phyloP scores from a whole-genome alignment of 2,888 invertebrate species.

The Mechanitis mazaeus region DNA sequence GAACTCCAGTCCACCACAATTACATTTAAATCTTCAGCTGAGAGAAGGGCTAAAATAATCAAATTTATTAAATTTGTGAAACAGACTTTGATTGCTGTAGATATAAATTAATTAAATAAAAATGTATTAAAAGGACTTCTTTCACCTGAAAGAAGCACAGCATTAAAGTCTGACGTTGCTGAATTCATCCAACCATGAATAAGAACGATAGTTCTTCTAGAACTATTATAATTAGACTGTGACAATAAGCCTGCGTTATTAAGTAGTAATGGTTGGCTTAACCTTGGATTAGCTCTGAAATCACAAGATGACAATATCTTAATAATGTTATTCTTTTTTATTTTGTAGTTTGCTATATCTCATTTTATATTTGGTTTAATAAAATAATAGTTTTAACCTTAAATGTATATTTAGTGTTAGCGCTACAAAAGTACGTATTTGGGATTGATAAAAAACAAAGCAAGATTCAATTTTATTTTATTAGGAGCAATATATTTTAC shows the following conservation, averaged over 20 bases:
- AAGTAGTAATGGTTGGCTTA: constrained; percentile 47
- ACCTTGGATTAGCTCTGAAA: constrained; percentile 46
- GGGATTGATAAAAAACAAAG: no score
- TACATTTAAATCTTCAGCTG: constrained; percentile 53
- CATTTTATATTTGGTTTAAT: no score
- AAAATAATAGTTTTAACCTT: no score
- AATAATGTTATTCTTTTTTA: no score
- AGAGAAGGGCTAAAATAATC: constrained; percentile 42
- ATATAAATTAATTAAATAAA: background rate
- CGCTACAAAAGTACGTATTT: no score
- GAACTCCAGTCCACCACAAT: constrained; percentile 59
- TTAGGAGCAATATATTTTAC: no score
- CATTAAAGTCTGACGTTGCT: constrained; percentile 40
- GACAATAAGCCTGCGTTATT: constrained; percentile 39
- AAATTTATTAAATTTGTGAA: no score
- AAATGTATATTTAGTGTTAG: no score
- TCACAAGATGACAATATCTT: no score
- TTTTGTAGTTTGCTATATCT: no score
- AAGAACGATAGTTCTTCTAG: constrained; percentile 46
- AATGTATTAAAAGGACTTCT: background rate
- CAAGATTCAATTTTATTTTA: no score
- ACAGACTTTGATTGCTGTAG: no score
- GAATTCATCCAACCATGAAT: constrained; percentile 50
- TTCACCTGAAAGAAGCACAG: constrained; percentile 48
- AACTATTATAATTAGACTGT: constrained; percentile 39